Base-by-base conservation (phyloP, 2,113 vertebrate genomes). In the Melanocharis versteri region DNA sequence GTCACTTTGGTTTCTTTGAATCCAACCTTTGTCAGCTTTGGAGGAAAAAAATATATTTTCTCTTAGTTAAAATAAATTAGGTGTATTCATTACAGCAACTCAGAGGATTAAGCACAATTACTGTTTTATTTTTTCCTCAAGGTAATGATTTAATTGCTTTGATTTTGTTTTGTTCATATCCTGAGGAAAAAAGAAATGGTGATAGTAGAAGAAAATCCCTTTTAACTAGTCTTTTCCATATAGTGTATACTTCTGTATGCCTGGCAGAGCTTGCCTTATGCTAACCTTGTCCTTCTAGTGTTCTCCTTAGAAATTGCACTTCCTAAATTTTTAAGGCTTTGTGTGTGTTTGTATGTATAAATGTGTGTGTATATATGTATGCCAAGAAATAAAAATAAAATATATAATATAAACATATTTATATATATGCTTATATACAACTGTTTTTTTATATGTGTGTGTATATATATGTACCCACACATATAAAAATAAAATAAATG, bases 401-500 rank as follows among this genome's bases (percentile, higher is more conserved):
- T 35, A 7, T 2, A 6, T 47, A 54, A 70, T 30, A 11, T 13
- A 42, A 40, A 19, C 13, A 9, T 73, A 24, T 6, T 14, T 33
- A 42, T 37, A 58, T 68, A 57, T 5, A 17, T 40, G 11, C 44
- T 81, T 60, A 4, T 19, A 56, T 48, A 48, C 27, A 54, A 19
- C 12, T 40, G 2, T 35, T 45, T 44, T 9, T 61, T 7, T 30
- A 0, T 56, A 2, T 1, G 2, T 50, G 10, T 37, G 3, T 47
- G 1, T 58, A 1, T 56, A 1, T 76, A 23, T 40, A 13, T 27
- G 5, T 11, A 13, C 7, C 45, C 6, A 7, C 2, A 15, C 1
- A n/a, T 2, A 53, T 4, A 30, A 48, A 58, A 17, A 72, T 15
- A 23, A 68, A 45, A 69, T 31, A 71, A 45, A 69, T 71, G n/a